These are phyloP conservation scores for Aphelenchoides besseyi DNA, from an alignment of 1,140 invertebrate species.

Conservation along the genomic window DNA sequence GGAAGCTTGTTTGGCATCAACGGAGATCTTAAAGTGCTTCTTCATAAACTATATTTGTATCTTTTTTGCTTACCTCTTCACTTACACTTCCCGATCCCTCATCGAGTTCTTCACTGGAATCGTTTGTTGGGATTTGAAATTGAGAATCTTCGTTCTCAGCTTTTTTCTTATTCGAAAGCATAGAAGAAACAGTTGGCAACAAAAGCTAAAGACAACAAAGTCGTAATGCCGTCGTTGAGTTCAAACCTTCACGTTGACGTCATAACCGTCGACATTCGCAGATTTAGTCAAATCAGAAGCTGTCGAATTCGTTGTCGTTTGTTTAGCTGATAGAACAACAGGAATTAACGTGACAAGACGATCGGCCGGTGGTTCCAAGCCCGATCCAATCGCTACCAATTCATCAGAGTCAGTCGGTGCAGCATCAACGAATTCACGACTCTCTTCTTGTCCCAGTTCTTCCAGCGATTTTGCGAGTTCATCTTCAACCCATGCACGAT, in stretches of 20 bases:
- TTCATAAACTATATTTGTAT: neutral
- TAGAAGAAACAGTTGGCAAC: no score
- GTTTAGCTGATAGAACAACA: neutral
- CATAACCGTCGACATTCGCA: neutral
- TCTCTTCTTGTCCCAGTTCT: slow-evolving; percentile 12
- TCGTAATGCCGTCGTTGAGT: no score
- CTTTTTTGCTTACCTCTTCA: neutral
- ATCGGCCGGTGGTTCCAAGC: slow-evolving; percentile 17
- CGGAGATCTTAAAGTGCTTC: neutral
- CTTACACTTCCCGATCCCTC: neutral
- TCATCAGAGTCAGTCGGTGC: neutral
- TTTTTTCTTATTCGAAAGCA: no score
- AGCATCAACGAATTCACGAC: slow-evolving; percentile 5
- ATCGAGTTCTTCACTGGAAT: neutral
- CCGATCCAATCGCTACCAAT: slow-evolving; percentile 9
- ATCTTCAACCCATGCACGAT: slow-evolving; percentile 8
- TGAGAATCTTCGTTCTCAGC: neutral
- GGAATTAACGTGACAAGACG: neutral
- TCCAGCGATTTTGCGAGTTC: slow-evolving; percentile 1
- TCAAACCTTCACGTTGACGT: slow-evolving; percentile 6
- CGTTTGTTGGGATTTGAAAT: neutral
- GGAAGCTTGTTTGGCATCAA: neutral
- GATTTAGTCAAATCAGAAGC: neutral
- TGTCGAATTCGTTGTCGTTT: neutral
- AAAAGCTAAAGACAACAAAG: no score